Evolutionary conservation across 2,113 vertebrate genomes (phyloP).

Genomic region (Serilophus lunatus): DNA sequence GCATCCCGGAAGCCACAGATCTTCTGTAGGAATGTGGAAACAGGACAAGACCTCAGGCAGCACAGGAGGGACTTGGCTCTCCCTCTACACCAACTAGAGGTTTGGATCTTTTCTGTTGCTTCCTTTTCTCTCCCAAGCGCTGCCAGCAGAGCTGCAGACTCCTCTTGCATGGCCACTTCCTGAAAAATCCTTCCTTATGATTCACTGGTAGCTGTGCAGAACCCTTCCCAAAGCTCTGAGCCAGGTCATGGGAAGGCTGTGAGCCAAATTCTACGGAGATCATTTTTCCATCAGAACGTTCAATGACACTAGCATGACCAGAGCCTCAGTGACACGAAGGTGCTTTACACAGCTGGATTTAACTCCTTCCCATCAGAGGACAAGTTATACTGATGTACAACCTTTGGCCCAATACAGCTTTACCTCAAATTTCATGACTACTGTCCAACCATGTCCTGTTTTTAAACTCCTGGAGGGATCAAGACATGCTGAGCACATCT

Average conservation of each 20-base stretch:
- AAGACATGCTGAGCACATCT: background rate
- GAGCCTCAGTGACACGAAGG: background rate
- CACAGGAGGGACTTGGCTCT: background rate
- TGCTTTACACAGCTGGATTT: background rate
- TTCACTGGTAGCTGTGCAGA: background rate
- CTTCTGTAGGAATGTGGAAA: background rate
- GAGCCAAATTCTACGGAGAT: background rate
- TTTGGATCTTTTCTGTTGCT: background rate
- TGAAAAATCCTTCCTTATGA: background rate
- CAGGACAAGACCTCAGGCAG: background rate
- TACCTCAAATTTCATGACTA: background rate
- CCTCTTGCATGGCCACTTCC: background rate
- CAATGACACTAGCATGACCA: fast-evolving
- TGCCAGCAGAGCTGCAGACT: background rate
- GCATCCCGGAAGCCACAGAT: background rate
- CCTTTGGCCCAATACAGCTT: background rate
- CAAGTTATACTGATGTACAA: background rate
- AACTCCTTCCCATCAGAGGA: background rate
- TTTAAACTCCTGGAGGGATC: background rate
- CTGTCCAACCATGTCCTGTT: background rate
- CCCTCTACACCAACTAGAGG: fast-evolving
- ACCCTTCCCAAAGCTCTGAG: background rate
- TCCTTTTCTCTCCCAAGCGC: background rate
- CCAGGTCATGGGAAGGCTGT: background rate
- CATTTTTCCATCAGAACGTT: background rate